Base-by-base conservation (phyloP, 1,140 invertebrate species). In the Drosophila busckii region DNA sequence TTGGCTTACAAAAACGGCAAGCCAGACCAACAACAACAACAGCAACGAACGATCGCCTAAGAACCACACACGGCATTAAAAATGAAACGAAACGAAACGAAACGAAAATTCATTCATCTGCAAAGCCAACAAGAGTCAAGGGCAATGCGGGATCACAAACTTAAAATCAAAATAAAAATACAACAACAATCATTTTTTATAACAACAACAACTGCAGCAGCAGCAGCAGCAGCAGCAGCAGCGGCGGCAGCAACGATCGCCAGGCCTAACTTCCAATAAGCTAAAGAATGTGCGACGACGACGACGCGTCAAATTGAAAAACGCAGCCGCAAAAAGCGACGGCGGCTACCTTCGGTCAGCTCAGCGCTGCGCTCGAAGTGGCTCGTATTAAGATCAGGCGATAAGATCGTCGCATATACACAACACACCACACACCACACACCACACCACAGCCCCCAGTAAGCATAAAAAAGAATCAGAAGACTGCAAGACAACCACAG, bases 321-420 rank as follows among this genome's bases (percentile, higher is more conserved):
- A 60, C 31, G 45, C 38, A 56, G 26, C 16, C n/a, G n/a, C 23
- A 53, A 28, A 22, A 28, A 59, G 23, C 4, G 13, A 10, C 2
- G 8, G 40, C 7, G 46, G 34, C 34, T 12, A 20, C 46, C 61
- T 56, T 52, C 54, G 65, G 48, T 64, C 65, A 68, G n/a, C n/a
- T n/a, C n/a, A n/a, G n/a, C n/a, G n/a, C n/a, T n/a, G n/a, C n/a
- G n/a, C n/a, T n/a, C n/a, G 64, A 80, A 80, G 75, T 82, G 73
- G 69, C 75, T 82, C 68, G 80, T 84, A 84, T 84, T 84, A 84
- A 84, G 80, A 84, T 84, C 80, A 84, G 70, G 73, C 65, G 80
- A 84, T 84, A 84, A 84, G 80, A 84, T 84, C 80, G 73, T 63
- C 48, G 54, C 60, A 34, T 50, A 38, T 38, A 44, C 42, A 37